phyloP scores from a whole-genome alignment of 2,113 vertebrate genomes.

The Salvelinus fontinalis region DNA sequence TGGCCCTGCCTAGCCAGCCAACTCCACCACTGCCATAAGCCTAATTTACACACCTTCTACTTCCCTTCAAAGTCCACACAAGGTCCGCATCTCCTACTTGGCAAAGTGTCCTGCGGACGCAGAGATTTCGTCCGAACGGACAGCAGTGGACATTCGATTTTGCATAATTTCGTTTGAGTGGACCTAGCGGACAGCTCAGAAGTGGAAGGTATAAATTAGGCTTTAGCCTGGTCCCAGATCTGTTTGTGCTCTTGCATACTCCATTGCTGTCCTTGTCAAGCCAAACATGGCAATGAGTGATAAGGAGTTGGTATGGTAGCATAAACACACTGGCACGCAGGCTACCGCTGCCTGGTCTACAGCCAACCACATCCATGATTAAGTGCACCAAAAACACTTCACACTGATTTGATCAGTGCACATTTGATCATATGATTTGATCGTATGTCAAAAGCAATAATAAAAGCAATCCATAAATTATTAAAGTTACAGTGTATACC shows the following conservation, averaged over 20 bases:
- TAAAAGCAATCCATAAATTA: neutral
- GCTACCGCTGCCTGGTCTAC: too few relatives aligned
- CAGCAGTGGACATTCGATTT: neutral
- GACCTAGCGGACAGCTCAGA: too few relatives aligned
- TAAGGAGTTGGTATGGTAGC: too few relatives aligned
- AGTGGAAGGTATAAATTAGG: too few relatives aligned
- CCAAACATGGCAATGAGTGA: too few relatives aligned
- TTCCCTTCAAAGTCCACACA: neutral
- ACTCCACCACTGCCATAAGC: neutral
- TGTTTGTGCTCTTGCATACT: too few relatives aligned
- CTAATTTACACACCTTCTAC: neutral
- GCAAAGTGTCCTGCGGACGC: neutral
- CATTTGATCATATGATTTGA: neutral
- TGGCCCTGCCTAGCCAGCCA: neutral
- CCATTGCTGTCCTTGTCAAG: too few relatives aligned
- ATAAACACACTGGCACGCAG: too few relatives aligned
- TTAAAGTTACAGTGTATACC: neutral
- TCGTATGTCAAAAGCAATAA: slow-evolving; percentile 1
- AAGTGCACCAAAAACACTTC: neutral
- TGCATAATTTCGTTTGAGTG: too few relatives aligned
- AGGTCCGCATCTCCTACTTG: neutral
- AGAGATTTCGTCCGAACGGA: neutral
- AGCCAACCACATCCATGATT: too few relatives aligned
- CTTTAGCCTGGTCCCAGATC: too few relatives aligned
- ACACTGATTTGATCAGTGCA: neutral